Conservation (phyloP, 30 jellyfish, hydroid and myxozoan genomes). For the Morbakka virulenta region DNA sequence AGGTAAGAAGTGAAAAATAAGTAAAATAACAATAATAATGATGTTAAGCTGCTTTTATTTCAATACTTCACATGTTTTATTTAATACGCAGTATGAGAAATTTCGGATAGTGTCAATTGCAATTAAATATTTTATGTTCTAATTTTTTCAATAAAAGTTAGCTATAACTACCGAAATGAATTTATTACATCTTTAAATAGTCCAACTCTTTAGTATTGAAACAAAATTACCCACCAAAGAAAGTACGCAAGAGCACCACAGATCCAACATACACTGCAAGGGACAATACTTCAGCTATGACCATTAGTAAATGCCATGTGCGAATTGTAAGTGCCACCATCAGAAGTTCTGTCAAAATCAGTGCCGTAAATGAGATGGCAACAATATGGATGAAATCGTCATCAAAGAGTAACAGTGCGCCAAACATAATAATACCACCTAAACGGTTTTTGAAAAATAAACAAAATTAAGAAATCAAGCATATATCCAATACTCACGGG, state of each 20-base stretch:
- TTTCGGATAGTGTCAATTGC: no score
- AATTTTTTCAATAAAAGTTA: no score
- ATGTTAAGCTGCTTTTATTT: no score
- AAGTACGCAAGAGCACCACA: constrained; percentile 56
- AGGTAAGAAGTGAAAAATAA: no score
- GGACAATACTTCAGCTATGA: constrained; percentile 85
- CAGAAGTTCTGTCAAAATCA: constrained; percentile 77
- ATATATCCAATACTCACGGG: background rate
- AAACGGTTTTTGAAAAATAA: background rate
- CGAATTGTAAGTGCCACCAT: constrained; percentile 97
- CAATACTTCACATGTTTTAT: no score
- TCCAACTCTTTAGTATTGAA: no score
- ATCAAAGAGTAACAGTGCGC: constrained; percentile 84
- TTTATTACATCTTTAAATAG: background rate
- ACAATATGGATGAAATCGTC: constrained; percentile 97
- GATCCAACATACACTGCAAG: constrained; percentile 75
- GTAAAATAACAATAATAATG: no score
- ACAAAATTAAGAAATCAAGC: background rate
- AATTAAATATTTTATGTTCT: no score
- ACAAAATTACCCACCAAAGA: constrained; percentile 64
- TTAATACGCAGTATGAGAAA: no score
- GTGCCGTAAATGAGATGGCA: constrained; percentile 86
- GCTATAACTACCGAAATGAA: no score
- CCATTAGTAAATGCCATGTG: constrained; percentile 98
- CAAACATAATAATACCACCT: constrained; percentile 98